Base-by-base conservation (phyloP, 1,140 invertebrate genomes). In the Drosophila tani region DNA sequence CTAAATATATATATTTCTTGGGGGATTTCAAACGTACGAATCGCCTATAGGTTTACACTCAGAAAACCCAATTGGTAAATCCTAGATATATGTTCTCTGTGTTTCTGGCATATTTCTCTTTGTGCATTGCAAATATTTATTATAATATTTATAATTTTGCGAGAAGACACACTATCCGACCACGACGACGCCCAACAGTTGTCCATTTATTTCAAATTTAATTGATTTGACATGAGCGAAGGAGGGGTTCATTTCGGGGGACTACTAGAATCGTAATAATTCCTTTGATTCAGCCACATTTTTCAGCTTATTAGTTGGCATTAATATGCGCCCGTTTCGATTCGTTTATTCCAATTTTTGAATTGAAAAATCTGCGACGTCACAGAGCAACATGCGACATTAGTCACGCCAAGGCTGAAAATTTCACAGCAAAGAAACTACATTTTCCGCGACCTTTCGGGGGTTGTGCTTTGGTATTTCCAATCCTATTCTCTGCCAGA, bases 171-270 rank as follows among this genome's bases (percentile, higher is more conserved):
- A 27, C 38, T 43, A 51, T 66, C 11, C 35, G 8, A 50, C n/a
- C 49, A 35, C 32, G 9, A 38, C 40, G 47, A 17, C 40, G 29
- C 11, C 55, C 24, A 49, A 53, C 74, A 86, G 65, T 68, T 82
- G 82, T 49, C 50, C 62, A 66, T 65, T 59, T 51, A 87, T 82
- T 71, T 87, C 82, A 86, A 82, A 79, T 73, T 87, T 86, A 86
- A 86, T 86, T 86, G 80, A 82, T 79, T 65, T 67, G 62, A 71
- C 65, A 47, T 1, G 15, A 15, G 32, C 5, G 51, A 15, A 14
- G 3, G 14, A 19, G 51, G 49, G n/a, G 15, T 40, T 15, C 14
- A 8, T 41, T 2, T 11, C 32, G 32, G 32, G 32, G 32, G 32
- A n/a, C 32, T 35, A 8, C 17, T 32, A 17, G 6, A 46, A 41